phyloP scores from a whole-genome alignment of 1,140 invertebrate species.

The Drosophila repleta region DNA sequence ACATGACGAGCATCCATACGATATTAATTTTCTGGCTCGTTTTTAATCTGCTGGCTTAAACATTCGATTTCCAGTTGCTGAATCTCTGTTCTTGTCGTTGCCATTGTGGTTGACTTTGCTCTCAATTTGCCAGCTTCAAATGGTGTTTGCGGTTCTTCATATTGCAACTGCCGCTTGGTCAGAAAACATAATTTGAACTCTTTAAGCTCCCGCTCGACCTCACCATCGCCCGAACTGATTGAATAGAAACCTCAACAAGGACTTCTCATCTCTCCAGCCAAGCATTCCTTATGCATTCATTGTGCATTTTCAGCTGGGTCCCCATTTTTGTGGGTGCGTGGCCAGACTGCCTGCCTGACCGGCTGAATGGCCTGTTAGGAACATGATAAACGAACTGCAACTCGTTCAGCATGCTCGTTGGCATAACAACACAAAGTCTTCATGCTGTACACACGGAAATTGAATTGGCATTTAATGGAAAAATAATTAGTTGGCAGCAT shows the following conservation, averaged over 20 bases:
- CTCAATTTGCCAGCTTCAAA: constrained; percentile 19
- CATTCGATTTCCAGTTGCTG: constrained; percentile 8
- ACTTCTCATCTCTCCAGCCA: not conserved
- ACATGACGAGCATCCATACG: not conserved
- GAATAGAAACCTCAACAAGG: constrained; percentile 22
- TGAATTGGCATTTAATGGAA: constrained; percentile 69
- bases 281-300: constrained; percentile 33
- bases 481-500: constrained; percentile 64
- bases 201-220: constrained; percentile 46
- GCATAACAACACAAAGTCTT: too few species aligned
- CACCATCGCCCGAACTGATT: constrained; percentile 11
- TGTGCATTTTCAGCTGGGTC: constrained; percentile 52
- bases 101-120: constrained; percentile 14
- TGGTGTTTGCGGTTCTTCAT: constrained; percentile 16
- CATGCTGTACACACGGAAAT: constrained; percentile 42
- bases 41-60: constrained; percentile 1
- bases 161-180: constrained; percentile 55
- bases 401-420: not conserved
- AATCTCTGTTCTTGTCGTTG: constrained; percentile 7
- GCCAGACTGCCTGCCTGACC: not conserved
- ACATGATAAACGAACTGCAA: constrained; percentile 25
- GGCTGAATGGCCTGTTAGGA: too few species aligned
- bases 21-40: not conserved
- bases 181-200: constrained; percentile 63
- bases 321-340: constrained; percentile 4